Evolutionary conservation across 2,113 vertebrate species (phyloP), one percentile per base, ranked within the genome.

Genomic region (Onychostruthus taczanowskii): DNA sequence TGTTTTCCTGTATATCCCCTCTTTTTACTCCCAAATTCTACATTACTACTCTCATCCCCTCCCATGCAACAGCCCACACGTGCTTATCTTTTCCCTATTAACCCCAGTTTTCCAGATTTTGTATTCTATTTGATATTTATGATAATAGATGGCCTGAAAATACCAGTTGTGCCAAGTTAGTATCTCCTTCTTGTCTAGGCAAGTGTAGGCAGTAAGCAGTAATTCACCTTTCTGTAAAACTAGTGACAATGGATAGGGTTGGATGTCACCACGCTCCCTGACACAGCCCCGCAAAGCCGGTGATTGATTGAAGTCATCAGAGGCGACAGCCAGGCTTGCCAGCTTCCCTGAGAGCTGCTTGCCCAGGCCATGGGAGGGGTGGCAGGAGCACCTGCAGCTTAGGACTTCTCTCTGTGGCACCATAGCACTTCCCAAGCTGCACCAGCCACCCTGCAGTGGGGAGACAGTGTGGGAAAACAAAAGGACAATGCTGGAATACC

Each of bases 361-460:
- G 62, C 26, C 21, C 43, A 31, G 41, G 31, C 31, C 14, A 21
- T 35, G 43, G 0, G 0, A 43, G 39, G 22, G 12, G 20, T 11
- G 24, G 46, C 53, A 58, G 30, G 22, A 89, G 39, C 20, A 46
- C 7, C 28, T 18, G 39, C 39, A n/a, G 69, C 68, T 68, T 50
- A 37, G 52, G 20, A 15, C 46, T 73, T 58, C 62, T 20, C 61
- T 49, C 50, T 30, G 30, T 4, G 1, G 15, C 44, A 50, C 37
- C 44, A 50, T 27, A 50, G 35, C 21, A 35, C 26, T 35, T 58
- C 20, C 44, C 44, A 58, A 58, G 20, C 37, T 50, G 26, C 52
- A 22, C 26, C 4, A 1, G 15, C 50, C 19, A 31, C 41, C 10
- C 19, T 30, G 68, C 41, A 46, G 76, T 11, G 6, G 6, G 27